Conservation (phyloP, 2,797 vertebrate species). For the Scyliorhinus canicula region DNA sequence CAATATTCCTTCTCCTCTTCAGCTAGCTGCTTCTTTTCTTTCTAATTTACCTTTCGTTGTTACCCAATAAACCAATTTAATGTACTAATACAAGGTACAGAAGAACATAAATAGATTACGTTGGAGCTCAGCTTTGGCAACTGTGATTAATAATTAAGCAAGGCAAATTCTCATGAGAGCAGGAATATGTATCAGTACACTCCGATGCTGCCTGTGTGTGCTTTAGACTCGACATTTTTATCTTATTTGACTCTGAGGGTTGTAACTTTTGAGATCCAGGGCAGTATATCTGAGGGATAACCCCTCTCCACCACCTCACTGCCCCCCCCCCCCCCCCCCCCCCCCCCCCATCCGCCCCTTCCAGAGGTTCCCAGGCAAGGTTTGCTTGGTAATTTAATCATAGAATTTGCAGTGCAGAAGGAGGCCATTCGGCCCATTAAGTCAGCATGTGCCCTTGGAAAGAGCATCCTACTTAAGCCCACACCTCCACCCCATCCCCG, state of each 20-base stretch:
- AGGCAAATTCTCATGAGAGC: not conserved
- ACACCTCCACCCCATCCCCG: too few species aligned
- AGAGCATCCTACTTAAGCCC: too few species aligned
- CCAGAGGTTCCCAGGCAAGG: too few species aligned
- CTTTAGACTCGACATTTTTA: not conserved
- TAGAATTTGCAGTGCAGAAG: too few species aligned
- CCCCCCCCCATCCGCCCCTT: too few species aligned
- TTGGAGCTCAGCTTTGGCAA: not conserved
- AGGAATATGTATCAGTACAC: not conserved
- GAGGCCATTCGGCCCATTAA: too few species aligned
- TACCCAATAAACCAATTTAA: conserved; percentile 30
- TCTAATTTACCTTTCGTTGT: conserved; percentile 23
- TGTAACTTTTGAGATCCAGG: too few species aligned
- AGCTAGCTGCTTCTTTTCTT: not conserved
- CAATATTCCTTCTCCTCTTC: not conserved
- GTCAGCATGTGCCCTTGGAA: too few species aligned
- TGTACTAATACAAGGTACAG: not conserved
- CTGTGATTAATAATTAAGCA: not conserved
- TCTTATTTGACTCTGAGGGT: not conserved
- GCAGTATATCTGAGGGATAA: too few species aligned
- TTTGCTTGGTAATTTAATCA: too few species aligned
- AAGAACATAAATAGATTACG: not conserved
- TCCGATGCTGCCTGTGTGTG: not conserved
- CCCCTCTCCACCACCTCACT: too few species aligned
- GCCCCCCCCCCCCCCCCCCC: too few species aligned